These are phyloP conservation scores for Trichomalopsis sarcophagae DNA, from an alignment of 1,140 invertebrate genomes.

Conservation along the genomic window DNA sequence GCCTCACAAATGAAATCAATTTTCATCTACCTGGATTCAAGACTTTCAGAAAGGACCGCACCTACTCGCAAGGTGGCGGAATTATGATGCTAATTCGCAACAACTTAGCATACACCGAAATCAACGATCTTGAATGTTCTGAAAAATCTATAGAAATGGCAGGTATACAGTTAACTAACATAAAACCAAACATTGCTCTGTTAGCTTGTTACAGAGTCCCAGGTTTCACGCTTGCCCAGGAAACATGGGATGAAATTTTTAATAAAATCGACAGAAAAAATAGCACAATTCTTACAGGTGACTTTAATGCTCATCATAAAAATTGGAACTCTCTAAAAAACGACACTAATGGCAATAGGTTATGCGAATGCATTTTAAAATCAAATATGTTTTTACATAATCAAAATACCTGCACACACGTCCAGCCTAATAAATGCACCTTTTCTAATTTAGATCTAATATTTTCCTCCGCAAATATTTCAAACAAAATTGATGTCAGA, in stretches of 20 bases:
- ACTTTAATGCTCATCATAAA: too few species aligned
- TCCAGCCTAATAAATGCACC: too few species aligned
- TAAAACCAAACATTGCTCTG: not conserved
- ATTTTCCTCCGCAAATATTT: conserved; percentile 28
- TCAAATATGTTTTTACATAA: too few species aligned
- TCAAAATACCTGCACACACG: too few species aligned
- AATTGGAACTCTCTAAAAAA: too few species aligned
- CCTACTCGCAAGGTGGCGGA: conserved; percentile 30
- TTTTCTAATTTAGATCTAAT: too few species aligned
- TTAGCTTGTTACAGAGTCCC: not conserved
- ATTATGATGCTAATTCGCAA: conserved; percentile 18
- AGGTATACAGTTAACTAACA: not conserved
- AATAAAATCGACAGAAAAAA: too few species aligned
- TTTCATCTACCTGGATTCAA: not conserved
- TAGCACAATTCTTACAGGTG: too few species aligned
- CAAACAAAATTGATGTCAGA: conserved; percentile 58
- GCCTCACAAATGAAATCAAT: not conserved
- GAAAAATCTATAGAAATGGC: not conserved
- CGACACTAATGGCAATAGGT: too few species aligned
- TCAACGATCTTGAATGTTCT: not conserved
- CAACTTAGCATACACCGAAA: conserved; percentile 23
- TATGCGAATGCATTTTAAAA: too few species aligned
- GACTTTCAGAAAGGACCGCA: conserved; percentile 22
- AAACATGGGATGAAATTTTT: too few species aligned
- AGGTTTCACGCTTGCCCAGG: too few species aligned